Evolutionary conservation across 2,797 vertebrate genomes (phyloP).

Genomic region (Lagorchestes hirsutus): DNA sequence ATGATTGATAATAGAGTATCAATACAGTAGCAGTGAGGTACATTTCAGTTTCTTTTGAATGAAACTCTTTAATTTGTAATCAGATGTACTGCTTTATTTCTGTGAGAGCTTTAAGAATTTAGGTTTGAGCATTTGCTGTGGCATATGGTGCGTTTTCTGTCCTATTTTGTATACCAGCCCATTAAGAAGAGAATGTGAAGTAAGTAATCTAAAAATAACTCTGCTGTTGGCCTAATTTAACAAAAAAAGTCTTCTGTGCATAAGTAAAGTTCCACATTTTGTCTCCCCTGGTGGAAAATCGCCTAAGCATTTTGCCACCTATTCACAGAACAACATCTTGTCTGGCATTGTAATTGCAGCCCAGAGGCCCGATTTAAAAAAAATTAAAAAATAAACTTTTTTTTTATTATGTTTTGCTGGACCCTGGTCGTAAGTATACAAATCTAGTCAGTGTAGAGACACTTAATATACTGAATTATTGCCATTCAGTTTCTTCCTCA

Average conservation of each 20-base stretch:
- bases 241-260: slow-evolving; percentile 63
- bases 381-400: background rate
- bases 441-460: background rate
- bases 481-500: background rate
- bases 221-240: slow-evolving; percentile 82
- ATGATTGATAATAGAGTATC: slow-evolving; percentile 31
- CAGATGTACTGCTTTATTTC: slow-evolving; percentile 68
- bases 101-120: slow-evolving; percentile 77
- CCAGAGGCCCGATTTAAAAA: slow-evolving; percentile 47
- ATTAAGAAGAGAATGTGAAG: slow-evolving; percentile 83
- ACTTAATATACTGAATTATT: slow-evolving; percentile 49
- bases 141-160: slow-evolving; percentile 82
- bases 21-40: slow-evolving; percentile 31
- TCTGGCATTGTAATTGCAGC: slow-evolving; percentile 57
- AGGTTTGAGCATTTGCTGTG: slow-evolving; percentile 80
- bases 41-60: slow-evolving; percentile 61
- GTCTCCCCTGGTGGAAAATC: slow-evolving; percentile 72
- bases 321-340: slow-evolving; percentile 58
- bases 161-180: slow-evolving; percentile 83
- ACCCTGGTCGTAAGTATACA: background rate
- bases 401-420: slow-evolving; percentile 21
- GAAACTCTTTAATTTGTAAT: slow-evolving; percentile 67
- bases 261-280: slow-evolving; percentile 75
- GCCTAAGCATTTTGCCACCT: slow-evolving; percentile 72
- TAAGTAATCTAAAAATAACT: slow-evolving; percentile 81